Base-by-base conservation (phyloP, 64 coral and sea anemone species). In the Hydrozoanthus tunicans region DNA sequence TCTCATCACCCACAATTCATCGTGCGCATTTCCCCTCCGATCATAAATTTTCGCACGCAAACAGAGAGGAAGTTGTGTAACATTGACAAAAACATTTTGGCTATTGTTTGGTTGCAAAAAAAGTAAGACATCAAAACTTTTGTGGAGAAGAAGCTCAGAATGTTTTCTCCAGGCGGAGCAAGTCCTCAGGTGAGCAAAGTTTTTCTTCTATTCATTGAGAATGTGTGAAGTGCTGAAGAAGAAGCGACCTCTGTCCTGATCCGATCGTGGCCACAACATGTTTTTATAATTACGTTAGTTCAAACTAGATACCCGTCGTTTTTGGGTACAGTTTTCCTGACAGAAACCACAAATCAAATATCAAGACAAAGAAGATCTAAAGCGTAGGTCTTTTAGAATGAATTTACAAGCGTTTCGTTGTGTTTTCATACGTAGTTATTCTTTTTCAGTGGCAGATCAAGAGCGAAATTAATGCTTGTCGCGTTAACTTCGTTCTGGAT, bases 121-220 rank as follows among this genome's bases (percentile, higher is more conserved):
- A 15, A 25, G 4, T 20, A 70, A 86, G 23, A 43, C 27, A 68
- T 20, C 68, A 13, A 25, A 24, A 5, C 2, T 74, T 51, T 75
- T 25, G 70, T 13, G 69, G 24, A 17, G 24, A 74, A 88, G 68
- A 56, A 65, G 3, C 56, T 71, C 11, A 5, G 74, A 58, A 88
- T 88, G 84, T 74, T 88, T 58, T 88, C 84, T 73, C 26, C 84
- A 70, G 67, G 84, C n/a, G 84, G 84, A 74, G 84, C 70, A 27
- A 88, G 84, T 58, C 84, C 84, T 51, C 84, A 88, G 84, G 84
- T 88, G 23, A 74, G 69, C 4, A 27, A 32, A 10, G 43, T 24
- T 24, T 4, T 73, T 14, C 59, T 53, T 23, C 54, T 9, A 53
- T 61, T 88, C 6, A 59, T 10, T 53, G 77, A 9, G 7, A 58